Evolutionary conservation across 1,140 invertebrate genomes (phyloP).

Genomic region (Zaprionus tsacasi): DNA sequence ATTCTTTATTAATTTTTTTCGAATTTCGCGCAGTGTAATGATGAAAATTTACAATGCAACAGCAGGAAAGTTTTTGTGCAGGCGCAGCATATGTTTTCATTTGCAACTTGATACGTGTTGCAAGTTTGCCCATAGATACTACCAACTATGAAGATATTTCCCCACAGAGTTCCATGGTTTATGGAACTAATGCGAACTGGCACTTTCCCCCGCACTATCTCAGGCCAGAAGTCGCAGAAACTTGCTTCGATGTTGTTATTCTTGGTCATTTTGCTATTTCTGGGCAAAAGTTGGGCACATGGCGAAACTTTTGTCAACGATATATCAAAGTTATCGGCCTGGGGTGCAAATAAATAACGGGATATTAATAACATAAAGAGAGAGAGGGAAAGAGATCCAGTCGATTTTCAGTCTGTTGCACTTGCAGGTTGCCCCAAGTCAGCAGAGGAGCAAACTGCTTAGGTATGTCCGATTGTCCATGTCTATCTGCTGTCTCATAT

Average conservation of each 20-base stretch:
- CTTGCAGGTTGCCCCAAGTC: slow-evolving; percentile 59
- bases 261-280: background rate
- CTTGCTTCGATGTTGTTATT: background rate
- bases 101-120: slow-evolving; percentile 1
- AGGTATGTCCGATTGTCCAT: slow-evolving; percentile 46
- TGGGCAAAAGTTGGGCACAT: slow-evolving; percentile 40
- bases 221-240: background rate
- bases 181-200: background rate
- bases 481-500: slow-evolving; percentile 47
- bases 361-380: slow-evolving; percentile 54
- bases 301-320: slow-evolving; percentile 36
- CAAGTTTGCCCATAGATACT: background rate
- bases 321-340: slow-evolving; percentile 68
- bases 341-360: slow-evolving; percentile 48
- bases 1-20: background rate
- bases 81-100: background rate
- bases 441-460: slow-evolving; percentile 51
- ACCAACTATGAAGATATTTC: background rate
- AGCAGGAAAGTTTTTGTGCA: slow-evolving; percentile 15
- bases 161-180: background rate
- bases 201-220: background rate
- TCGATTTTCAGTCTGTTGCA: slow-evolving; percentile 69
- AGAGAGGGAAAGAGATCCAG: slow-evolving; percentile 3
- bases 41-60: slow-evolving; percentile 5
- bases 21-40: background rate